Evolutionary conservation across 1,140 invertebrate genomes (phyloP), one percentile per base, ranked within the genome.

Genomic region (Aphidius gifuensis): DNA sequence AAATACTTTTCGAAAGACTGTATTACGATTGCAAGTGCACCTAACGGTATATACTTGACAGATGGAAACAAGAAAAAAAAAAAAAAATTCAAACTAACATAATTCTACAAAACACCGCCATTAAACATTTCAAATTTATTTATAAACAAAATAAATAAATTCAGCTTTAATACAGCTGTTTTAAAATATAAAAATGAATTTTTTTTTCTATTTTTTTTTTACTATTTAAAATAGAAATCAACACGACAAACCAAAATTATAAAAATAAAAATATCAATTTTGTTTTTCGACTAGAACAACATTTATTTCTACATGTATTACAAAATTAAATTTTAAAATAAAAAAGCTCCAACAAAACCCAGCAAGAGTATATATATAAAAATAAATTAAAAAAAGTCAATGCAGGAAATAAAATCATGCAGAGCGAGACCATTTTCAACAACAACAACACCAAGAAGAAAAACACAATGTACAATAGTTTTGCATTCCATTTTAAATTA

Each of bases 11-110:
- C 59, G 64, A 61, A 32, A 32, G 4, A 59, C 55, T 54, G 56
- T 43, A 55, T 48, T 55, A 53, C 56, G 58, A 57, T 3, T 23
- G 32, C 40, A 9, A 47, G 7, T 42, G 40, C 21, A 55, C 47
- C 48, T 64, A 65, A 65, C 64, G 64, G 64, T 65, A 49, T 55
- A 39, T 39, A 61, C 50, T 16, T 48, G 64, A 56, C 64, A 65
- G 64, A 59, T 65, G 64, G 44, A 60, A 46, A 61, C 54, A 54
- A 50, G 54, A 50, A 61, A 61, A 61, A 61, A 43, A 43, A 50
- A 61, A 43, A 23, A 60, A 38, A 61, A 42, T 42, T 43, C 50
- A 39, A 55, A 23, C 42, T 3, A 32, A 32, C 23, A 32, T 32
- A 32, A 32, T 32, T 32, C 23, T 40, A 47, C 8, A 58, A 58